phyloP scores from a whole-genome alignment of 2,113 vertebrate species.

The Carassius auratus region DNA sequence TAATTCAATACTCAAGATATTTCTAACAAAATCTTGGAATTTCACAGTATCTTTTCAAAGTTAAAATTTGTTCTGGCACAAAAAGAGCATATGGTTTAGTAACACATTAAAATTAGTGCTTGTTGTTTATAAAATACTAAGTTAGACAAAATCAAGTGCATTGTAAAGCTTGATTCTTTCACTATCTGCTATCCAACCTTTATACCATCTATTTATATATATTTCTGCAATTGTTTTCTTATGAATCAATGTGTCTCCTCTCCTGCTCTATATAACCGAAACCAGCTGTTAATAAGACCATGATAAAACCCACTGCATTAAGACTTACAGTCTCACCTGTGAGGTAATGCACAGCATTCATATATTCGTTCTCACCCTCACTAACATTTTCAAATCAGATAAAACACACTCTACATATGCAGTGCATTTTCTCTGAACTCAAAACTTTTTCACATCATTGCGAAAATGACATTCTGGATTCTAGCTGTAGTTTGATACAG shows the following conservation, averaged over 20 bases:
- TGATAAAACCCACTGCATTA: conserved; percentile 34
- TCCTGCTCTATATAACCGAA: neutral
- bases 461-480: no score
- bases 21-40: conserved; percentile 5
- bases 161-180: conserved; percentile 17
- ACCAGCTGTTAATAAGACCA: conserved; percentile 19
- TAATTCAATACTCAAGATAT: neutral
- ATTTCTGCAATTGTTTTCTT: neutral
- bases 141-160: conserved; percentile 37
- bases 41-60: conserved; percentile 25
- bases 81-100: neutral
- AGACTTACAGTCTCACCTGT: conserved; percentile 22
- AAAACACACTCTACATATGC: neutral
- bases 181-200: conserved; percentile 27
- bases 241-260: neutral
- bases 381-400: neutral
- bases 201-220: neutral
- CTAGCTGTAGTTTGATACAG: neutral
- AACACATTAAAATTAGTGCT: conserved; percentile 38
- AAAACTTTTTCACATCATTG: no score
- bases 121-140: conserved; percentile 40
- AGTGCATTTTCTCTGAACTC: no score
- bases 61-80: conserved; percentile 27
- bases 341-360: conserved; percentile 15
- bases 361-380: conserved; percentile 6